A percentile compares a stretch with the other conserved stretches of the same genome.
phyloP scores from a whole-genome alignment of 2,113 vertebrate genomes.

The Spea bombifrons region DNA sequence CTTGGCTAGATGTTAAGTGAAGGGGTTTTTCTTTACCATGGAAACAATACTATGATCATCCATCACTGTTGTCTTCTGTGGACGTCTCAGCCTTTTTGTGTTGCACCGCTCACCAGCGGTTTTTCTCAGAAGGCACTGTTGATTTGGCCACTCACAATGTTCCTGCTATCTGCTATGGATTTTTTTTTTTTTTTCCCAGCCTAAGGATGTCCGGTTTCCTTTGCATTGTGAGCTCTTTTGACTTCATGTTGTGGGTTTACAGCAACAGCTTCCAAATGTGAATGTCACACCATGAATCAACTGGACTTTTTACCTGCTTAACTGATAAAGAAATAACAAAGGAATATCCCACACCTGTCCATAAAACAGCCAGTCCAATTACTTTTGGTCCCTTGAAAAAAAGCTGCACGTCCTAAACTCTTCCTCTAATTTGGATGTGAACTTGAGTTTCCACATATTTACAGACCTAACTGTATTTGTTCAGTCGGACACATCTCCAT shows the following conservation, averaged over 20 bases:
- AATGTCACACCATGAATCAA: neutral
- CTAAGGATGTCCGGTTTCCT: neutral
- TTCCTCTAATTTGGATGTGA: too few relatives aligned
- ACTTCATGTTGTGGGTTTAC: neutral
- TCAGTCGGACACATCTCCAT: too few relatives aligned
- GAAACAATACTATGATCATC: constrained; percentile 24
- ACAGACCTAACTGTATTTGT: too few relatives aligned
- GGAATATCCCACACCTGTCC: neutral
- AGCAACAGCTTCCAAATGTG: constrained; percentile 4
- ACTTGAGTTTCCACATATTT: too few relatives aligned
- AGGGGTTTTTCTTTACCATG: constrained; percentile 5
- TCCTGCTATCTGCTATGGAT: neutral
- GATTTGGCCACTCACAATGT: constrained; percentile 17
- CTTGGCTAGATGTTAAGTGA: constrained; percentile 41
- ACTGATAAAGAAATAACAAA: constrained; percentile 5
- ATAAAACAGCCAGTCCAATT: neutral
- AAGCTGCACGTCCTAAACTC: neutral
- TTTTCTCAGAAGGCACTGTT: neutral
- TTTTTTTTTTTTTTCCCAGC: neutral
- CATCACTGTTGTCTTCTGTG: neutral
- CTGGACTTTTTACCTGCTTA: neutral
- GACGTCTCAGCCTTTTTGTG: neutral
- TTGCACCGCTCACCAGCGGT: neutral
- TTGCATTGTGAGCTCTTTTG: neutral
- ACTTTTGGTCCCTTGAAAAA: neutral